A percentile compares a stretch with the other conserved stretches of the same genome.
These are phyloP conservation scores for Rotaria sp. DNA, from an alignment of 2,888 invertebrate species.

Conservation along the genomic window DNA sequence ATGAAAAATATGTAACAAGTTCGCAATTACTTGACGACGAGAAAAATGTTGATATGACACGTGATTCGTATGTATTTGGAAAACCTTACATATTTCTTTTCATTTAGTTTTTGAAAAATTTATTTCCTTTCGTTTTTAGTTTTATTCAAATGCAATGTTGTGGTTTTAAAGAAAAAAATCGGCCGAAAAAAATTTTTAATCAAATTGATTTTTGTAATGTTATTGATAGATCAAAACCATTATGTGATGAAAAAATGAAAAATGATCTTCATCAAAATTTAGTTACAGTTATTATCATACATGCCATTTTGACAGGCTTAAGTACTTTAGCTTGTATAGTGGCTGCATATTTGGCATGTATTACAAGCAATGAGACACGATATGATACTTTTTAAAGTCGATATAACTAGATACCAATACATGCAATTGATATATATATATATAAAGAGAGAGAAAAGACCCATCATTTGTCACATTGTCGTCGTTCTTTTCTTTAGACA, in stretches of 20 bases:
- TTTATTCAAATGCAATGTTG: neutral
- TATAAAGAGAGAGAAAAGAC: neutral
- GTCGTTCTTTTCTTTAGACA: neutral
- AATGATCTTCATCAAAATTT: neutral
- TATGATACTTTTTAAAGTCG: neutral
- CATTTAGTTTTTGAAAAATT: neutral
- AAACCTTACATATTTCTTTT: neutral
- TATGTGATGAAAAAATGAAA: neutral
- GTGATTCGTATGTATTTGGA: neutral
- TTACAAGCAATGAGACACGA: neutral
- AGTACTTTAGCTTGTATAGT: neutral
- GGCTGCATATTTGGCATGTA: neutral
- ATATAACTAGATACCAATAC: neutral
- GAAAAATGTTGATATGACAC: neutral
- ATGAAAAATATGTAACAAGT: neutral
- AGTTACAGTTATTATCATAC: neutral
- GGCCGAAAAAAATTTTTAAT: neutral
- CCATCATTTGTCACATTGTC: neutral
- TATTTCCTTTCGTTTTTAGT: neutral
- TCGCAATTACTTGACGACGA: neutral
- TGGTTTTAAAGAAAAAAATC: neutral
- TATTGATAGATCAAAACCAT: neutral
- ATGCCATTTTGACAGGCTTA: neutral
- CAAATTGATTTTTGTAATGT: neutral
- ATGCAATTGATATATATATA: neutral